These are phyloP conservation scores for Chromobotia macracanthus DNA, from an alignment of 2,797 vertebrate species.

Conservation along the genomic window DNA sequence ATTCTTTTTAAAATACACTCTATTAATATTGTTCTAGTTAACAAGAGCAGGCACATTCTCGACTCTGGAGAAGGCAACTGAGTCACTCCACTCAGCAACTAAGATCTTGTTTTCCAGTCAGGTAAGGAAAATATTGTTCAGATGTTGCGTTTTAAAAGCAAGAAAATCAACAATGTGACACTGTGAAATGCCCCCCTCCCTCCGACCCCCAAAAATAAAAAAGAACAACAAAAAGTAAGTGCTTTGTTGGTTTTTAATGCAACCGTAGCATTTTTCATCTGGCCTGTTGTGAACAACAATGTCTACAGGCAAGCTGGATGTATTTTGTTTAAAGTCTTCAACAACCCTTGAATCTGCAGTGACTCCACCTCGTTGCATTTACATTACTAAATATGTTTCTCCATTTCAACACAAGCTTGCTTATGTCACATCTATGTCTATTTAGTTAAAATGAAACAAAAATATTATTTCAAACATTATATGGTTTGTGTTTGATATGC, in stretches of 20 bases:
- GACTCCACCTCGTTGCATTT: slow-evolving; percentile 55
- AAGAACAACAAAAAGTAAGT: slow-evolving; percentile 52
- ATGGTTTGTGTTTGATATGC: slow-evolving; percentile 55
- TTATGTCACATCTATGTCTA: slow-evolving; percentile 79
- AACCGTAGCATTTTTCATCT: slow-evolving; percentile 66
- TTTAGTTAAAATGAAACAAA: slow-evolving; percentile 80
- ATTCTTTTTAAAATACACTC: too few relatives aligned
- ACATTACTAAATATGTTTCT: slow-evolving; percentile 73
- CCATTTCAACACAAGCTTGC: slow-evolving; percentile 79
- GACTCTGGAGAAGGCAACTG: slow-evolving; percentile 55
- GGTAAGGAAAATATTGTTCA: slow-evolving; percentile 50
- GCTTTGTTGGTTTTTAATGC: slow-evolving; percentile 58
- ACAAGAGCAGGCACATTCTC: slow-evolving; percentile 58
- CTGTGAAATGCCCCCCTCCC: slow-evolving; percentile 49
- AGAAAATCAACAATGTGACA: slow-evolving; percentile 46
- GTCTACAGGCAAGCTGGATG: slow-evolving; percentile 44
- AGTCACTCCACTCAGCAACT: slow-evolving; percentile 38
- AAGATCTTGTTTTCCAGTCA: slow-evolving; percentile 42
- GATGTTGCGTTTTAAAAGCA: slow-evolving; percentile 59
- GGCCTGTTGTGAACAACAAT: slow-evolving; percentile 45
- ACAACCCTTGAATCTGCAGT: slow-evolving; percentile 57
- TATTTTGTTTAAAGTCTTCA: slow-evolving; percentile 43
- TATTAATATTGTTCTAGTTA: slow-evolving; percentile 51
- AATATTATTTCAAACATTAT: slow-evolving; percentile 50
- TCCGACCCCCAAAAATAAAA: slow-evolving; percentile 16